Evolutionary conservation across 2,797 vertebrate species (phyloP), one percentile per base, ranked within the genome.

Genomic region (Cryptoprocta ferox): DNA sequence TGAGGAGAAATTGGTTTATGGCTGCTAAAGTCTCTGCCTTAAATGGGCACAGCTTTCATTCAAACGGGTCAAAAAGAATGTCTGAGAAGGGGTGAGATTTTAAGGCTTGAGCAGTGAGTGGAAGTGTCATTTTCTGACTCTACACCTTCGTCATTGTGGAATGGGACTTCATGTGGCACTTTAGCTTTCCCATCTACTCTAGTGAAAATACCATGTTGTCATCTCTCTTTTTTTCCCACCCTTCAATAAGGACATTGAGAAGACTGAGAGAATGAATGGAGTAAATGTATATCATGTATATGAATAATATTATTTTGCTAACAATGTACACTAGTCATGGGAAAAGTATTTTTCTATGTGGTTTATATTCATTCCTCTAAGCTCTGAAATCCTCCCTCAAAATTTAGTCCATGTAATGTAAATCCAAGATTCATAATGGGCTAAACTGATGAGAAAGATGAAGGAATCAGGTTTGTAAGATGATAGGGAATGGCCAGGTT

Each of bases 331-430:
- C 59, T 97, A 45, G n/a, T 66, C 48, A 59, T 37, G 71, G n/a
- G 35, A 39, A 84, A 84, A 70, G 32, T 39, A 50, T 35, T 91
- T 91, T 92, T 86, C 66, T 50, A 15, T 39, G 4, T 68, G 8
- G 12, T 71, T 92, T 75, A 15, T 92, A 11, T 94, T 73, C 37
- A 53, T 76, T 95, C 97, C 90, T 96, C 73, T 50, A 75, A 80
- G 63, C 42, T 84, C 85, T 73, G 3, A 86, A 42, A 24, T 85
- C 78, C 70, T 65, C 65, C 78, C n/a, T 56, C 83, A 91, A 94
- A 56, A 70, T 88, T 63, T 92, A 90, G 13, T 59, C 59, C 65
- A 32, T 71, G 37, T 35, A 16, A 39, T 68, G 5, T 76, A 96
- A 89, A 84, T 91, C 19, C 39, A 90, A 95, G 84, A 63, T 10